Evolutionary conservation across 2,888 invertebrate genomes (phyloP).

Genomic region (Heliconius erato): DNA sequence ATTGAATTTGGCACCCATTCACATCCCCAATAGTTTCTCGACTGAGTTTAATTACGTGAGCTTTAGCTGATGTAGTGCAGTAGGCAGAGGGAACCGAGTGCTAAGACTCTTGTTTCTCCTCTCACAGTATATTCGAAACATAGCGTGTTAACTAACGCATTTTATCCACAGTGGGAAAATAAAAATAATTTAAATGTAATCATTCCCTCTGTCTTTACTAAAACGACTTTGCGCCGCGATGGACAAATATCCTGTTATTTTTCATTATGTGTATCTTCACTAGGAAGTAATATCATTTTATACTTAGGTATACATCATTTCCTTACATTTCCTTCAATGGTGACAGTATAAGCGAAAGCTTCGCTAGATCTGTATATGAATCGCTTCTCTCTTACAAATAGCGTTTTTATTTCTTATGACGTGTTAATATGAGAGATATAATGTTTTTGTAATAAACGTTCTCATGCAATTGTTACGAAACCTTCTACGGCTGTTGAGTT

Average conservation of each 20-base stretch:
- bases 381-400: not conserved
- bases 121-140: too few relatives aligned
- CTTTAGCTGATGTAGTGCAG: too few relatives aligned
- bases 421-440: not conserved
- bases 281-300: slow-evolving; percentile 1
- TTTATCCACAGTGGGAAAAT: not conserved
- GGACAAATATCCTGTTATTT: not conserved
- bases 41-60: not conserved
- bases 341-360: not conserved
- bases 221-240: not conserved
- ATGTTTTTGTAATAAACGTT: not conserved
- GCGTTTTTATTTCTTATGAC: not conserved
- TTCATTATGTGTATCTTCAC: not conserved
- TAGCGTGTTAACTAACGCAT: too few relatives aligned
- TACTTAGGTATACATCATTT: slow-evolving; percentile 5
- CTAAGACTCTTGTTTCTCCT: too few relatives aligned
- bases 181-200: not conserved
- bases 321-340: not conserved
- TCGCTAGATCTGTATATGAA: not conserved
- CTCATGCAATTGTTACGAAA: not conserved
- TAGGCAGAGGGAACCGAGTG: too few relatives aligned
- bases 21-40: not conserved
- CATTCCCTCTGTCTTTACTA: not conserved
- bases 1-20: not conserved
- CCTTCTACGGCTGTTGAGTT: not conserved